Conservation (phyloP, 2,888 invertebrate species). For the Drosophila peninsularis region DNA sequence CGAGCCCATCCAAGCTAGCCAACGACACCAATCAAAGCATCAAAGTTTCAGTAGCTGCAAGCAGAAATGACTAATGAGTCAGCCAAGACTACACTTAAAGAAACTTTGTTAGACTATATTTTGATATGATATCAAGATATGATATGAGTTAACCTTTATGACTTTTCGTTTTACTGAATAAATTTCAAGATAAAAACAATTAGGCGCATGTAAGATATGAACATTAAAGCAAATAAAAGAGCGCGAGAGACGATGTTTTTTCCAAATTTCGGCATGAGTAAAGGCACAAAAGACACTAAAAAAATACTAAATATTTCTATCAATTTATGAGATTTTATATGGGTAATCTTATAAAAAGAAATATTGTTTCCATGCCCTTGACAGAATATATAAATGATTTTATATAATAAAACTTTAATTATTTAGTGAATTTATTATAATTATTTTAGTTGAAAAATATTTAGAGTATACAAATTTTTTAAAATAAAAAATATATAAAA, state of each 20-base stretch:
- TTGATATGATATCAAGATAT: neutral
- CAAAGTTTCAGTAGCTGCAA: slow-evolving; percentile 53
- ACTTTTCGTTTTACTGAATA: neutral
- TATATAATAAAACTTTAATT: too few relatives aligned
- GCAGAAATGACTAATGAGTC: slow-evolving; percentile 42
- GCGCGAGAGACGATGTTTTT: neutral
- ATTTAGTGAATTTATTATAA: too few relatives aligned
- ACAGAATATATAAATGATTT: too few relatives aligned
- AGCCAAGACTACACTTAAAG: slow-evolving; percentile 57
- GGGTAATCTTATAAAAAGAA: too few relatives aligned
- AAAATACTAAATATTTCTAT: neutral
- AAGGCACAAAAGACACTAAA: too few relatives aligned
- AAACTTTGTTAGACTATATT: neutral
- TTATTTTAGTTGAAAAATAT: too few relatives aligned
- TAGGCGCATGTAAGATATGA: neutral
- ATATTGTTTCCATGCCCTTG: too few relatives aligned
- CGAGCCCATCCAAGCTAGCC: neutral
- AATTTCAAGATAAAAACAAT: neutral
- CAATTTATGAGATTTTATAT: too few relatives aligned
- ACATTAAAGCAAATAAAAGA: neutral
- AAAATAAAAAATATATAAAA: too few relatives aligned
- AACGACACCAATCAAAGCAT: slow-evolving; percentile 33
- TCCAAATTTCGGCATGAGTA: neutral
- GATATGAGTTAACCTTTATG: neutral
- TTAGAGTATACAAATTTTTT: too few relatives aligned